Conservation (phyloP, 2,888 invertebrate genomes). For the Lordiphosa fenestrarum region DNA sequence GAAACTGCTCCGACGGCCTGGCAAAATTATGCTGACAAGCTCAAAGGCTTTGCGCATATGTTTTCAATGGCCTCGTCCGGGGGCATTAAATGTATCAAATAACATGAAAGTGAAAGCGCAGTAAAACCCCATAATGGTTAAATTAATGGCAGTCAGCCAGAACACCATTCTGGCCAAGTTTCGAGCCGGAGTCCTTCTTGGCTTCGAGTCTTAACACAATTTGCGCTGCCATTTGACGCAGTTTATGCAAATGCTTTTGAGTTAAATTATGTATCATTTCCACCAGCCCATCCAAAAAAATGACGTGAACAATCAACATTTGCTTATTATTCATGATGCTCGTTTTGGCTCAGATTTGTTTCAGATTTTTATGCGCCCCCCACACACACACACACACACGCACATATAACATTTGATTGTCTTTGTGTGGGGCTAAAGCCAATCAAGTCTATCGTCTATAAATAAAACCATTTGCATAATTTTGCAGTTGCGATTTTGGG, state of each 20-base stretch:
- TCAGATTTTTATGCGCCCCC: constrained; percentile 52
- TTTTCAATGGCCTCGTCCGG: constrained; percentile 49
- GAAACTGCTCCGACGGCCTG: constrained; percentile 29
- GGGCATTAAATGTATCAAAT: constrained; percentile 61
- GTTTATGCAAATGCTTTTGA: constrained; percentile 46
- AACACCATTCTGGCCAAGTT: constrained; percentile 7
- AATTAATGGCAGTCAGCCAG: constrained; percentile 60
- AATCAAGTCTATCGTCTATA: constrained; percentile 62
- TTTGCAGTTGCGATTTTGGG: constrained; percentile 31
- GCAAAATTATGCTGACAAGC: constrained; percentile 42
- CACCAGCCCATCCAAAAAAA: constrained; percentile 7
- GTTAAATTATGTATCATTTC: constrained; percentile 41
- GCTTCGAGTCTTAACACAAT: constrained; percentile 27
- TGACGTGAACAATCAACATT: constrained; percentile 48
- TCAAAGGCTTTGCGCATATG: constrained; percentile 59
- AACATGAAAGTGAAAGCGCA: constrained; percentile 64
- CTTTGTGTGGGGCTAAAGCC: constrained; percentile 28
- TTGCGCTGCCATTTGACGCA: constrained; percentile 39
- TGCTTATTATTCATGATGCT: constrained; percentile 66
- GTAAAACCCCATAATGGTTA: constrained; percentile 60
- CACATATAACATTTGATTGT: constrained; percentile 44
- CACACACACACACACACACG: constrained; percentile 19
- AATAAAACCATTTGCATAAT: constrained; percentile 64
- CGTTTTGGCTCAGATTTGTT: constrained; percentile 45
- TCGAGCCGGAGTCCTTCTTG: constrained; percentile 1